Conservation (phyloP, 2,888 invertebrate species). For the Drosophila formosana region DNA sequence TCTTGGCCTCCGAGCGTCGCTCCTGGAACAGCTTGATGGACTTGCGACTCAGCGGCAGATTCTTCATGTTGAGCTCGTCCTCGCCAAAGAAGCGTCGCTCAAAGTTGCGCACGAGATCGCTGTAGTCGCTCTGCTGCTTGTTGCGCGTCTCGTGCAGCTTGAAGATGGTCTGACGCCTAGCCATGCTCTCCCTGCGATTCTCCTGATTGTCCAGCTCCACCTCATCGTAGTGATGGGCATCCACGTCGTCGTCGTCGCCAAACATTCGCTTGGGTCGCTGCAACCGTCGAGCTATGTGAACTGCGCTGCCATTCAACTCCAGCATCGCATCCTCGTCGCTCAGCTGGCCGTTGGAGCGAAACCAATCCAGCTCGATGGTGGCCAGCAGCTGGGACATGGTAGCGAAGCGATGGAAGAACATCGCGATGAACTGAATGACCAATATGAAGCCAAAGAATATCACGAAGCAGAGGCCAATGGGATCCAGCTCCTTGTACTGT, state of each 20-base stretch:
- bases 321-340: slow-evolving; percentile 85
- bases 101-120: slow-evolving; percentile 84
- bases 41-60: slow-evolving; percentile 82
- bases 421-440: slow-evolving; percentile 90
- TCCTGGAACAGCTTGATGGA: slow-evolving; percentile 82
- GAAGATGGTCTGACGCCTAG: slow-evolving; percentile 82
- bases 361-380: slow-evolving; percentile 87
- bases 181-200: slow-evolving; percentile 59
- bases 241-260: slow-evolving; percentile 79
- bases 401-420: slow-evolving; percentile 91
- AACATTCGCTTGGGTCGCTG: slow-evolving; percentile 85
- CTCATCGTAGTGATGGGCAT: slow-evolving; percentile 56
- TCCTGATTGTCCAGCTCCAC: slow-evolving; percentile 33
- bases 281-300: slow-evolving; percentile 87
- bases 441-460: slow-evolving; percentile 90
- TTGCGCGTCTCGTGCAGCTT: slow-evolving; percentile 81
- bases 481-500: slow-evolving; percentile 89
- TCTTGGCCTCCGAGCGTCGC: slow-evolving; percentile 77
- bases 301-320: slow-evolving; percentile 87
- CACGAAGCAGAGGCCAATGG: slow-evolving; percentile 91
- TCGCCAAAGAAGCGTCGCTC: slow-evolving; percentile 81
- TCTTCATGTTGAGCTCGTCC: slow-evolving; percentile 82
- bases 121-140: slow-evolving; percentile 78
- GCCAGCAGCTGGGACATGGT: slow-evolving; percentile 91
- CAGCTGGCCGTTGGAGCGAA: slow-evolving; percentile 74